Base-by-base conservation (phyloP, 2,888 invertebrate species). In the Dendrolimus pini region DNA sequence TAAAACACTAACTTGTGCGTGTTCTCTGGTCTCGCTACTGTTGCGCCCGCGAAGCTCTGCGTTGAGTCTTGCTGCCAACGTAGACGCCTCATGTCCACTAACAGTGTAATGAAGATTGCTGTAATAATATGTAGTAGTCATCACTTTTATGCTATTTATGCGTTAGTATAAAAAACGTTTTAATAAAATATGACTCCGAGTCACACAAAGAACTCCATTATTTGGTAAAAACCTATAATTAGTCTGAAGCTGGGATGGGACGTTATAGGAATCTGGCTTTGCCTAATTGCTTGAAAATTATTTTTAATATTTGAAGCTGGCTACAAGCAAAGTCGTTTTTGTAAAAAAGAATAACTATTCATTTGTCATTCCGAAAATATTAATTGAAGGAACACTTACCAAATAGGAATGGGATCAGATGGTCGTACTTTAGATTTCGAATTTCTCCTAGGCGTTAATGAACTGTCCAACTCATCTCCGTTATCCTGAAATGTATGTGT, bases 351-450 rank as follows among this genome's bases (percentile, higher is more conserved):
- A 30, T 30, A 30, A 30, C 30, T 18, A 18, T 18, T 18, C 18
- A 3, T 30, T 30, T 30, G 6, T 30, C 30, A 30, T 30, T 30
- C 30, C 30, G 30, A 30, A 30, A 3, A 30, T 30, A 3, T 30
- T 30, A 30, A 30, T 30, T 6, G 30, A 30, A 6, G 30, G 30
- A 30, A n/a, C 41, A 13, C 88, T 85, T 78, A 94, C 94, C 93
- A 93, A 63, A 96, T 96, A 2, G 95, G 95, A 74, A 96, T 96
- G 0, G 96, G 95, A 75, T 95, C 94, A 0, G 95, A 95, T 47
- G 91, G 84, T 67, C 93, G 93, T 14, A 92, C 67, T 68, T 92
- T 76, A 65, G 90, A 77, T 73, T 89, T 82, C 8, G 79, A 77
- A 1, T 65, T 60, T 55, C 74, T 82, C 57, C 74, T 81, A 1